These are phyloP conservation scores for Drosophila koepferae DNA, from an alignment of 2,888 invertebrate genomes.

Conservation along the genomic window DNA sequence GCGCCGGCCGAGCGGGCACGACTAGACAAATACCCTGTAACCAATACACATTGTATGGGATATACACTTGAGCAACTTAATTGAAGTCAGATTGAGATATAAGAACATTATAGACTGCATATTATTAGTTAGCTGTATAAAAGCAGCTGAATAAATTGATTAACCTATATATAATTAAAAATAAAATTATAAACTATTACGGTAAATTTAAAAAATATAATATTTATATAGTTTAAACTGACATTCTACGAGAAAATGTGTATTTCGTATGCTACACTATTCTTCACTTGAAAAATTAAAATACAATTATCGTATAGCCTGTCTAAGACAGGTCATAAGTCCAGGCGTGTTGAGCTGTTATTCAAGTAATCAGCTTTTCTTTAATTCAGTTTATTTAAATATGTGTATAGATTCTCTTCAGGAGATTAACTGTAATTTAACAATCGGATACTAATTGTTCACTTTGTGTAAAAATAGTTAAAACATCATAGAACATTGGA, in stretches of 20 bases:
- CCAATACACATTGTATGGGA: neutral
- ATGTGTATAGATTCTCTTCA: too few species aligned
- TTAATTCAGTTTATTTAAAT: too few species aligned
- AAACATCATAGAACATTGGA: too few species aligned
- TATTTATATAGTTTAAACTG: neutral
- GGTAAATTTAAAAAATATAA: too few species aligned
- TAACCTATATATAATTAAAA: neutral
- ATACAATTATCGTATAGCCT: neutral
- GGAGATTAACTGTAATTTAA: too few species aligned
- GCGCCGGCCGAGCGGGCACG: neutral
- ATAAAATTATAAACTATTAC: too few species aligned
- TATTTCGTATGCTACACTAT: neutral
- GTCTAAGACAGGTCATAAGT: neutral
- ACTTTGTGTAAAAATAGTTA: too few species aligned
- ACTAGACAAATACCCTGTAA: constrained; percentile 1
- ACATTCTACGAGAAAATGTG: neutral
- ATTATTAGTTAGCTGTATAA: neutral
- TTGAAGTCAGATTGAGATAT: neutral
- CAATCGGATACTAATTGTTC: too few species aligned
- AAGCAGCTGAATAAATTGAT: neutral
- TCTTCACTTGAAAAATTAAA: neutral
- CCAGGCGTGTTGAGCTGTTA: neutral
- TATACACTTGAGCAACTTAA: neutral
- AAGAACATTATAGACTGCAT: neutral
- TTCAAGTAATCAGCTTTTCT: neutral